Conservation (phyloP, 2,113 vertebrate species). For the Sialia sialis region DNA sequence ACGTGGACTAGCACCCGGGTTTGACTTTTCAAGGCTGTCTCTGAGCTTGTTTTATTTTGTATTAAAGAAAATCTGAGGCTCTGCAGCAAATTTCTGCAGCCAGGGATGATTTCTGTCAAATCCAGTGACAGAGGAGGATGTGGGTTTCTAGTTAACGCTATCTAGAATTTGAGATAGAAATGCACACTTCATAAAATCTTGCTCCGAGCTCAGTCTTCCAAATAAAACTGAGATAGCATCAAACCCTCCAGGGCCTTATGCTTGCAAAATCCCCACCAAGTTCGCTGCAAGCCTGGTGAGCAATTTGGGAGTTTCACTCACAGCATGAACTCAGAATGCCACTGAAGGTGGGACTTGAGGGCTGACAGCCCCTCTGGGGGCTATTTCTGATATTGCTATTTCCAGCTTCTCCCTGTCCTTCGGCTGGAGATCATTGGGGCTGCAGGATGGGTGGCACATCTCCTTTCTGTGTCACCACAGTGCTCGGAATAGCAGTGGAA, state of each 20-base stretch:
- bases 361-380: not conserved
- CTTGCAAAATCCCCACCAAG: not conserved
- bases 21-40: not conserved
- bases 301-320: not conserved
- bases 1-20: not conserved
- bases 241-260: not conserved
- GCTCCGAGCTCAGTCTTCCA: not conserved
- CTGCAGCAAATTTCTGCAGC: conserved; percentile 18
- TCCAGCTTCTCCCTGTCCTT: not conserved
- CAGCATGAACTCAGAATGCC: not conserved
- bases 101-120: conserved; percentile 4
- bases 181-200: not conserved
- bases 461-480: rapidly evolving
- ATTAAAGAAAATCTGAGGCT: not conserved
- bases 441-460: not conserved
- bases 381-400: not conserved
- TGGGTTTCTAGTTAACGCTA: not conserved
- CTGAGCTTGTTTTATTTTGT: not conserved
- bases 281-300: not conserved
- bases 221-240: conserved; percentile 1
- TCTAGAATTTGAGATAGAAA: not conserved
- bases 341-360: not conserved
- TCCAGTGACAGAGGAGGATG: not conserved
- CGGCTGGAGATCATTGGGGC: not conserved
- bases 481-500: not conserved